These are phyloP conservation scores for Drosophila barbarae DNA, from an alignment of 2,888 invertebrate species.

Conservation along the genomic window DNA sequence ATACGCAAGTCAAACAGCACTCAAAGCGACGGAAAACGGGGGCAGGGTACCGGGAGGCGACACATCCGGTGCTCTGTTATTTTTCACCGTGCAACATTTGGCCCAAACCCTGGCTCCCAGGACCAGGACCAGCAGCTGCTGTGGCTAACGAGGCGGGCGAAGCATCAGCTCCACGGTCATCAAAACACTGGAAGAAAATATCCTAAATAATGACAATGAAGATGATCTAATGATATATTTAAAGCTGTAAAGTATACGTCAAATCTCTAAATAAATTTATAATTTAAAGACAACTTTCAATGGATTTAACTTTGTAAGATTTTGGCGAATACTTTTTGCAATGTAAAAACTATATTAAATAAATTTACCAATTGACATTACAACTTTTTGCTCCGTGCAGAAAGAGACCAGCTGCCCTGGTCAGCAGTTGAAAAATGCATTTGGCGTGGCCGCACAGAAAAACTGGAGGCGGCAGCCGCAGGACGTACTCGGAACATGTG, in stretches of 20 bases:
- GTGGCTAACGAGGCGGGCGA: constrained; percentile 45
- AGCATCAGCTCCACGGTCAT: constrained; percentile 11
- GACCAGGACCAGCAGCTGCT: constrained; percentile 15
- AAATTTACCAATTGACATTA: neutral
- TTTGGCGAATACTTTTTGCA: no score
- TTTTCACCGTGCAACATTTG: constrained; percentile 50
- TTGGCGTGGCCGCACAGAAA: constrained; percentile 44
- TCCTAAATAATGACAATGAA: neutral
- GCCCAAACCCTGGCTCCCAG: constrained; percentile 5
- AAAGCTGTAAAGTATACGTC: neutral
- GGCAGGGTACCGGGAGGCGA: constrained; percentile 11
- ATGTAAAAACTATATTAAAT: neutral
- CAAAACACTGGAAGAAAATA: constrained; percentile 13
- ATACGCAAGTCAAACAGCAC: constrained; percentile 68
- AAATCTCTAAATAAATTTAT: no score
- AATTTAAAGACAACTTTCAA: no score
- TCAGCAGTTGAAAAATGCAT: constrained; percentile 60
- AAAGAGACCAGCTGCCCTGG: constrained; percentile 29
- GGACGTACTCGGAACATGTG: constrained; percentile 38
- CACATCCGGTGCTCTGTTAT: constrained; percentile 31
- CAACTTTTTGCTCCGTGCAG: constrained; percentile 2
- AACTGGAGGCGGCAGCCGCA: constrained; percentile 26
- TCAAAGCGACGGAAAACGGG: constrained; percentile 36
- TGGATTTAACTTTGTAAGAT: no score
- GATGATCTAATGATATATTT: neutral